Conservation (phyloP, 1,140 invertebrate species). For the Drosophila asahinai region DNA sequence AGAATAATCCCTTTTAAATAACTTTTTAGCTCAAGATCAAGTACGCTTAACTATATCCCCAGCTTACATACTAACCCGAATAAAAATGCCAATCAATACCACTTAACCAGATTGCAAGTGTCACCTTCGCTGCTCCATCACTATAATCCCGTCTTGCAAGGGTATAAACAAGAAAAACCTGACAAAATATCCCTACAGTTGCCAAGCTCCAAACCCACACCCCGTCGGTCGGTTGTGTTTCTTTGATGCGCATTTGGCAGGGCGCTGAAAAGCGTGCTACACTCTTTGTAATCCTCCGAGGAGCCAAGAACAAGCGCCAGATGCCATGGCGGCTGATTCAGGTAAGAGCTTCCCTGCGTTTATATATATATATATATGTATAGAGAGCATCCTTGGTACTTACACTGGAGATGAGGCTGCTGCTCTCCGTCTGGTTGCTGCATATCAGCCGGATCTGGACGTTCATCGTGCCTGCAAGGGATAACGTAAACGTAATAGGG, state of each 20-base stretch:
- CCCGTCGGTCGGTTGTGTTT: neutral
- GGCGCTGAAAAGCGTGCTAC: conserved; percentile 50
- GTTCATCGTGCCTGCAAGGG: conserved; percentile 71
- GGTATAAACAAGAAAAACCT: conserved; percentile 20
- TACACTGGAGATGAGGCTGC: conserved; percentile 61
- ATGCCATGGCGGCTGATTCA: conserved; percentile 4
- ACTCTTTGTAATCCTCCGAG: conserved; percentile 33
- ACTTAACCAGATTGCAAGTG: neutral
- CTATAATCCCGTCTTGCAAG: neutral
- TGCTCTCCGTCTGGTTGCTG: conserved; percentile 59
- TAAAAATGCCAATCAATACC: conserved; percentile 1
- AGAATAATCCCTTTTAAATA: neutral
- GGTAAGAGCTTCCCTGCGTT: neutral
- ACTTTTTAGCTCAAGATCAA: neutral
- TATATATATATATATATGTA: neutral
- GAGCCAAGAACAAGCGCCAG: conserved; percentile 17
- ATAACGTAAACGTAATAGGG: conserved; percentile 36
- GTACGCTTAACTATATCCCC: neutral
- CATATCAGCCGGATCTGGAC: conserved; percentile 80
- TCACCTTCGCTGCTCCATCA: neutral
- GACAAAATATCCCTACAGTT: conserved; percentile 16
- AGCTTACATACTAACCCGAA: too few species aligned
- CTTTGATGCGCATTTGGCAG: conserved; percentile 60
- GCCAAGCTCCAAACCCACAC: neutral
- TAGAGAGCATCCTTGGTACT: conserved; percentile 47